Base-by-base conservation (phyloP, 2,113 vertebrate genomes). In the Chascanopsetta lugubris region DNA sequence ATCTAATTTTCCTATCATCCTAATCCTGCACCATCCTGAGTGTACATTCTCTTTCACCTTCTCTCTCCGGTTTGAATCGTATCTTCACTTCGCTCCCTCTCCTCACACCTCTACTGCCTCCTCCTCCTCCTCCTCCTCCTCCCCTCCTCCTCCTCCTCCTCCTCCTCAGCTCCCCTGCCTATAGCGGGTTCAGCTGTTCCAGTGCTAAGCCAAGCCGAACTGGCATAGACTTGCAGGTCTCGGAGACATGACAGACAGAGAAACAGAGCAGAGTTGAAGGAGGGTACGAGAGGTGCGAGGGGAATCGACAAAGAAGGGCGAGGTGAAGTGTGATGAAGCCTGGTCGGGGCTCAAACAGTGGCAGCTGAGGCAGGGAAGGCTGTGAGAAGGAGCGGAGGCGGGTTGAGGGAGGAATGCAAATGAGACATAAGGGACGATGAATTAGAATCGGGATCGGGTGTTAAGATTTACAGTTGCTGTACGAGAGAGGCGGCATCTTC, bases 151-250 rank as follows among this genome's bases (percentile, higher is more conserved):
- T 47, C 56, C 21, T 12, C 38, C 38, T 8, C 40, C 6, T 42
- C 38, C 21, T 40, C 22, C 42, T 38, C 21, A 20, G 13, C 24
- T 49, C 12, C 29, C 6, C 56, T 61, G 25, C 49, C 29, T 49
- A 62, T 57, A 63, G 58, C 67, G 27, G 77, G 69, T 75, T 83
- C 78, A 85, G 80, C 59, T 50, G 58, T 72, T 80, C 79, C 61
- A 76, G 79, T 79, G 69, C 77, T 66, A 79, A 81, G 82, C 72
- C 61, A 69, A 79, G 70, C 65, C 61, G 68, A 84, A 81, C 82
- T 48, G 60, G 59, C 50, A 49, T 62, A 66, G 58, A 63, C 49
- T 72, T 50, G 65, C 61, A 54, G 69, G 75, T 75, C 83, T 81
- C 82, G 62, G 80, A 87, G 77, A 80, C 66, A 86, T 80, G 82